These are phyloP conservation scores for Rhagium mordax DNA, from an alignment of 2,888 invertebrate genomes.

Conservation along the genomic window DNA sequence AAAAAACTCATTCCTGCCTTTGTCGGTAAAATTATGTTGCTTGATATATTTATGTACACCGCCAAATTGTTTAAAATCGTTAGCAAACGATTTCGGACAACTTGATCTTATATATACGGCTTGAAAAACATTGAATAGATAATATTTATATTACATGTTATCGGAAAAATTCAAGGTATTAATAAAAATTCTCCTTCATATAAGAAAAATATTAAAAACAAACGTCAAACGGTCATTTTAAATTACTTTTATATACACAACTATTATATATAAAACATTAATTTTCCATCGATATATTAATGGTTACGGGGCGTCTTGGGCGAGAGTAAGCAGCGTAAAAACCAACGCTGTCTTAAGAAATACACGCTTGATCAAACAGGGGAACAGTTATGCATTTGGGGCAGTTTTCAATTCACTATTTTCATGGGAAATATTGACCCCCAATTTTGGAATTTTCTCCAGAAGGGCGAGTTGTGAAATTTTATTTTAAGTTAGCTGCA, in stretches of 20 bases:
- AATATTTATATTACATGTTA: constrained; percentile 36
- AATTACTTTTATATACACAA: constrained; percentile 39
- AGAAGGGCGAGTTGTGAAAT: no score
- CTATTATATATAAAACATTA: constrained; percentile 56
- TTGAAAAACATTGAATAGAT: constrained; percentile 36
- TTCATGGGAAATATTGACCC: no score
- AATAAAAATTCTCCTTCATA: constrained; percentile 7
- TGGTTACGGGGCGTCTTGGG: background rate
- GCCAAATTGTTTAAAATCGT: constrained; percentile 7
- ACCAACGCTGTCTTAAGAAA: background rate
- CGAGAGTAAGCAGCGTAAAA: background rate
- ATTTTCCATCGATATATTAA: constrained; percentile 46
- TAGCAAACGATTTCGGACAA: constrained; percentile 9
- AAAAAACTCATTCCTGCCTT: background rate
- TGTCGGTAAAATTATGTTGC: constrained; percentile 38
- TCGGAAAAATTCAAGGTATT: constrained; percentile 16
- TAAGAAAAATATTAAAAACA: constrained; percentile 30
- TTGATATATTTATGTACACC: constrained; percentile 23
- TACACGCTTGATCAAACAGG: no score
- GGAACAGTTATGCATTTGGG: no score
- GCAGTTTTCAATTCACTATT: no score
- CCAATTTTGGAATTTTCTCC: no score
- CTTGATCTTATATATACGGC: constrained; percentile 20
- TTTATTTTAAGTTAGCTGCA: no score
- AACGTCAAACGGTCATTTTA: constrained; percentile 23